These are phyloP conservation scores for Oxyteleia sp. DNA, from an alignment of 2,888 invertebrate genomes.

Conservation along the genomic window DNA sequence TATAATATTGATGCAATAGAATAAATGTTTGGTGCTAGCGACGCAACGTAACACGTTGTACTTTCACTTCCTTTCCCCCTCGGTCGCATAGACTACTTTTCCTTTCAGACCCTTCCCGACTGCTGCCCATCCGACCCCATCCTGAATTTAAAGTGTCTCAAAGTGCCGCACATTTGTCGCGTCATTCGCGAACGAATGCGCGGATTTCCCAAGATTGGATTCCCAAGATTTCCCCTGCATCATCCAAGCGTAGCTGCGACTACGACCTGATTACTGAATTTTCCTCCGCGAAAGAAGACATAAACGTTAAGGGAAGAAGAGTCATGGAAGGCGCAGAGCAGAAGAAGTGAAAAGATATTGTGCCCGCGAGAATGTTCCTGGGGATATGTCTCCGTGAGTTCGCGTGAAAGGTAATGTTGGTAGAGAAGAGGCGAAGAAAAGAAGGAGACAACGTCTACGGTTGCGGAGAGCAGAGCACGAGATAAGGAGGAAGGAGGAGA, in stretches of 20 bases:
- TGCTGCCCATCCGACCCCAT: slow-evolving; percentile 81
- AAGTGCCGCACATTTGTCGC: slow-evolving; percentile 44
- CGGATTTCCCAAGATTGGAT: too few species aligned
- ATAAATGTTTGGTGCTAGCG: slow-evolving; percentile 79
- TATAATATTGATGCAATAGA: slow-evolving; percentile 57
- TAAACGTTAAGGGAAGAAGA: slow-evolving; percentile 62
- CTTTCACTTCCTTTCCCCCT: slow-evolving; percentile 87
- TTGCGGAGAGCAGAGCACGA: slow-evolving; percentile 36
- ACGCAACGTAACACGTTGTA: slow-evolving; percentile 82
- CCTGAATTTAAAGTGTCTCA: slow-evolving; percentile 78
- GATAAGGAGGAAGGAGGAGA: slow-evolving; percentile 53
- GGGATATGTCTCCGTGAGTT: slow-evolving; percentile 52
- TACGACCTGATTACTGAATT: slow-evolving; percentile 57
- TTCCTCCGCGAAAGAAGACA: slow-evolving; percentile 49
- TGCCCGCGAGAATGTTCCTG: slow-evolving; percentile 42
- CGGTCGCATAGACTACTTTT: slow-evolving; percentile 83
- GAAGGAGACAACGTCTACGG: slow-evolving; percentile 56
- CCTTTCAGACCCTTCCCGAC: slow-evolving; percentile 79
- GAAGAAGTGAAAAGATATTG: slow-evolving; percentile 71
- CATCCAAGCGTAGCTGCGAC: slow-evolving; percentile 14
- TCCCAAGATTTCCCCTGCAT: slow-evolving; percentile 33
- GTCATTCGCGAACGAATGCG: too few species aligned
- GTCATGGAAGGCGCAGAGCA: slow-evolving; percentile 65
- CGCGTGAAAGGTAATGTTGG: slow-evolving; percentile 42
- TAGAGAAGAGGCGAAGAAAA: slow-evolving; percentile 59